A percentile compares a stretch with the other conserved stretches of the same genome.
Evolutionary conservation across 64 coral and sea anemone species (phyloP).

Genomic region (Actinia tenebrosa): DNA sequence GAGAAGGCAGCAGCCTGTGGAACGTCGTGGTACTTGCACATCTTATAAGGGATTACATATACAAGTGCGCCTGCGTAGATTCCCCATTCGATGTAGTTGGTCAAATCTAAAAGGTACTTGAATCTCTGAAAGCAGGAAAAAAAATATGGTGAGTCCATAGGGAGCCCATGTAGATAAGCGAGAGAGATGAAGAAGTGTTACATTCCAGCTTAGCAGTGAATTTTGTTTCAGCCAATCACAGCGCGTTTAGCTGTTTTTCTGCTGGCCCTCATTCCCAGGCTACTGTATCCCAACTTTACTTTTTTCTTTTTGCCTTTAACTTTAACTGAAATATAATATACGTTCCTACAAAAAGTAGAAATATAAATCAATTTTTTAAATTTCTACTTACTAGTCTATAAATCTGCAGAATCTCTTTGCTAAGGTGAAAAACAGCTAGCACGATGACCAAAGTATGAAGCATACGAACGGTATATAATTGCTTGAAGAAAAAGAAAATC

Average conservation of each 20-base stretch:
- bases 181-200: neutral
- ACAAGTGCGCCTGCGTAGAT: conserved; percentile 36
- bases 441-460: conserved; percentile 46
- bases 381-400: conserved; percentile 36
- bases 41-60: conserved; percentile 22
- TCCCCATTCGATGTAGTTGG: conserved; percentile 46
- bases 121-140: conserved; percentile 25
- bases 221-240: too few species aligned
- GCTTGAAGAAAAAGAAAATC: neutral
- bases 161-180: neutral
- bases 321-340: too few species aligned
- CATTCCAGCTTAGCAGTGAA: too few species aligned
- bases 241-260: too few species aligned
- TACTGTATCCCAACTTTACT: too few species aligned
- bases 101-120: conserved; percentile 33
- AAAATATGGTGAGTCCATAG: neutral
- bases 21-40: conserved; percentile 37
- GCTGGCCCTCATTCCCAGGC: too few species aligned
- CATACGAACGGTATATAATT: neutral
- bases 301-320: too few species aligned
- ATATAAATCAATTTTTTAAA: too few species aligned
- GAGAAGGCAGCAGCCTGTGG: conserved; percentile 59
- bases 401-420: conserved; percentile 46
- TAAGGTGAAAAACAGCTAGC: conserved; percentile 28
- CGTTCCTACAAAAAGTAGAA: too few species aligned